Conservation (phyloP, 2,888 invertebrate genomes). For the Cephus pulcher region DNA sequence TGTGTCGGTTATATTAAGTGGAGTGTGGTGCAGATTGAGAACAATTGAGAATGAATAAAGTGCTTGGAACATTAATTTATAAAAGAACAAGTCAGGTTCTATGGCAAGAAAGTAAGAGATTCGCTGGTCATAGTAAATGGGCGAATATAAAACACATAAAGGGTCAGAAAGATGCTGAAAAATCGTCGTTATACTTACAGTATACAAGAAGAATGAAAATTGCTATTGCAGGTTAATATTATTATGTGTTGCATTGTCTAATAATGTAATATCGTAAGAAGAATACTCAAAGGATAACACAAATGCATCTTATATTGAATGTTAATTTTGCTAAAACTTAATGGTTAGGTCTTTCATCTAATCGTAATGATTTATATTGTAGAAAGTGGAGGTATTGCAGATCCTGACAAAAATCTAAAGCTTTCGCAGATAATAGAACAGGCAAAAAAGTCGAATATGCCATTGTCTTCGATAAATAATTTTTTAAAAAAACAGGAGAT, state of each 20-base stretch:
- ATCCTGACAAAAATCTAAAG: slow-evolving; percentile 72
- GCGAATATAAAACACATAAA: slow-evolving; percentile 80
- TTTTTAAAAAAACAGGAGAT: slow-evolving; percentile 69
- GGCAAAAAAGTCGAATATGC: slow-evolving; percentile 74
- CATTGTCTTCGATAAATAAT: slow-evolving; percentile 72
- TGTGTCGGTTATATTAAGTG: background rate
- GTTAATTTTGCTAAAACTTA: background rate
- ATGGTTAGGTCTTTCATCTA: background rate
- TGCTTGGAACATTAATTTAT: background rate
- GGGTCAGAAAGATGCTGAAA: slow-evolving; percentile 73
- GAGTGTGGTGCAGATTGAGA: background rate
- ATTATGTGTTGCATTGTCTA: background rate
- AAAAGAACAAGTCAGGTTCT: slow-evolving; percentile 12
- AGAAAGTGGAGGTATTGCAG: slow-evolving; percentile 72
- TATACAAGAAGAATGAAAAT: slow-evolving; percentile 70
- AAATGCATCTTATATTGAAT: background rate
- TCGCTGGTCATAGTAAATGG: slow-evolving; percentile 84
- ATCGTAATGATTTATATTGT: slow-evolving; percentile 14
- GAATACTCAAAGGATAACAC: background rate
- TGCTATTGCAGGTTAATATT: slow-evolving; percentile 71
- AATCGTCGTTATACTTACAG: slow-evolving; percentile 66
- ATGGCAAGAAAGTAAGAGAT: slow-evolving; percentile 41
- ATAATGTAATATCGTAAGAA: background rate
- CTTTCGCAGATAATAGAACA: slow-evolving; percentile 73
- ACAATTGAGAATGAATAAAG: background rate